These are phyloP conservation scores for Pungitius pungitius DNA, from an alignment of 2,113 vertebrate genomes.

Conservation along the genomic window DNA sequence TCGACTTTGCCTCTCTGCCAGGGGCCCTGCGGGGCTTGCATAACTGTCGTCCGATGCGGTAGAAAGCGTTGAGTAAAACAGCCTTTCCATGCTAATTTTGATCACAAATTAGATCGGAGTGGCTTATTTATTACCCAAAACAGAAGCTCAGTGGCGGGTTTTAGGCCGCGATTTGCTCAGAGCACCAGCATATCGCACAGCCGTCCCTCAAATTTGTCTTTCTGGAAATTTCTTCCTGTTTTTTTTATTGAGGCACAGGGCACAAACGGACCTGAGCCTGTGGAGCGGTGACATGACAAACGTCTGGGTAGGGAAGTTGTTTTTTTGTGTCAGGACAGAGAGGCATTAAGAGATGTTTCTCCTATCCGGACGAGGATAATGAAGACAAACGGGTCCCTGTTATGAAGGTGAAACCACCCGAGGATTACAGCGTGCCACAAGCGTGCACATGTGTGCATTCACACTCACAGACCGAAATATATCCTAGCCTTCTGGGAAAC, in stretches of 20 bases:
- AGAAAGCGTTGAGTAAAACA: constrained; percentile 35
- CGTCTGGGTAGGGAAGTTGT: constrained; percentile 46
- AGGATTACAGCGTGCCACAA: constrained; percentile 55
- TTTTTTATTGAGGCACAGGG: constrained; percentile 26
- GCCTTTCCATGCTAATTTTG: constrained; percentile 46
- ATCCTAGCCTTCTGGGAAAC: constrained; percentile 26
- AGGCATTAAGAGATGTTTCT: constrained; percentile 65
- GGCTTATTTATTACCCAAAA: constrained; percentile 46
- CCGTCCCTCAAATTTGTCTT: constrained; percentile 33
- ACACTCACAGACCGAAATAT: constrained; percentile 15
- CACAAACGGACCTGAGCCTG: constrained; percentile 19
- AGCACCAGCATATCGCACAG: too few relatives aligned
- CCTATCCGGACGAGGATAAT: constrained; percentile 67
- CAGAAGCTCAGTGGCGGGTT: constrained; percentile 37
- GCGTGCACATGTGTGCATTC: constrained; percentile 13
- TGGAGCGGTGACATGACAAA: constrained; percentile 59
- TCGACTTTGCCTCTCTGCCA: constrained; percentile 61
- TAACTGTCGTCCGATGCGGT: constrained; percentile 56
- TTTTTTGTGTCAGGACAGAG: constrained; percentile 55
- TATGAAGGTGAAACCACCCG: constrained; percentile 63
- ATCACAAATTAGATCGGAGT: constrained; percentile 37
- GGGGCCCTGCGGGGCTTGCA: constrained; percentile 57
- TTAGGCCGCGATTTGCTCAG: constrained; percentile 36
- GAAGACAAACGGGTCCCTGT: constrained; percentile 69
- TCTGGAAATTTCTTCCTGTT: constrained; percentile 15